Evolutionary conservation across 1,140 invertebrate genomes (phyloP).

Genomic region (Trissolcus basalis): DNA sequence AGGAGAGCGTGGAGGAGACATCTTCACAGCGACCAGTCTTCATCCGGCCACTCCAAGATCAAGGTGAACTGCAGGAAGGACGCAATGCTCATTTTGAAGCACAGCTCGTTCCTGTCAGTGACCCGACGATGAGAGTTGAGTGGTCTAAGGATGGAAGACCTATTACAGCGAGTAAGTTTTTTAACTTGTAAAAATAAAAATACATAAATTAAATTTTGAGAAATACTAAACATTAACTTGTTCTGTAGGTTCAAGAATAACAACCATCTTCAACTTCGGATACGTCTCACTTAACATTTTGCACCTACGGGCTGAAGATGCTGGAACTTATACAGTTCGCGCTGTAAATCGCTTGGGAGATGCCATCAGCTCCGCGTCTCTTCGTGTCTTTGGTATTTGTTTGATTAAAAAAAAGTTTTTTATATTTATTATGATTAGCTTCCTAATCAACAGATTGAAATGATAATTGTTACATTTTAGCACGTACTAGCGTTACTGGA

Average conservation of each 20-base stretch:
- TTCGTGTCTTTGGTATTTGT: conserved; percentile 82
- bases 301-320: conserved; percentile 96
- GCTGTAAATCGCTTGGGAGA: conserved; percentile 92
- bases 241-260: conserved; percentile 89
- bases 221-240: too few relatives aligned
- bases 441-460: too few relatives aligned
- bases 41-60: conserved; percentile 90
- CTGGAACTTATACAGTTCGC: conserved; percentile 92
- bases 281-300: conserved; percentile 98
- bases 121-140: conserved; percentile 98
- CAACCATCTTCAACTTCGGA: conserved; percentile 97
- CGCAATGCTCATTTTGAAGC: conserved; percentile 96
- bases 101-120: conserved; percentile 94
- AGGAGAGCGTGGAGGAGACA: conserved; percentile 88
- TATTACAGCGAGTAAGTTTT: conserved; percentile 87
- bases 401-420: too few relatives aligned
- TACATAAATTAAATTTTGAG: too few relatives aligned
- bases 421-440: too few relatives aligned
- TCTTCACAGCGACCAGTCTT: conserved; percentile 88
- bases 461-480: conserved; percentile 59
- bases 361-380: conserved; percentile 86
- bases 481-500: conserved; percentile 86
- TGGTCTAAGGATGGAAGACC: conserved; percentile 98
- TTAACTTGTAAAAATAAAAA: neutral
- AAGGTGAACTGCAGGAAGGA: conserved; percentile 92